Evolutionary conservation across 2,888 invertebrate species (phyloP), one percentile per base, ranked within the genome.

Genomic region (Lysandra bellargus): DNA sequence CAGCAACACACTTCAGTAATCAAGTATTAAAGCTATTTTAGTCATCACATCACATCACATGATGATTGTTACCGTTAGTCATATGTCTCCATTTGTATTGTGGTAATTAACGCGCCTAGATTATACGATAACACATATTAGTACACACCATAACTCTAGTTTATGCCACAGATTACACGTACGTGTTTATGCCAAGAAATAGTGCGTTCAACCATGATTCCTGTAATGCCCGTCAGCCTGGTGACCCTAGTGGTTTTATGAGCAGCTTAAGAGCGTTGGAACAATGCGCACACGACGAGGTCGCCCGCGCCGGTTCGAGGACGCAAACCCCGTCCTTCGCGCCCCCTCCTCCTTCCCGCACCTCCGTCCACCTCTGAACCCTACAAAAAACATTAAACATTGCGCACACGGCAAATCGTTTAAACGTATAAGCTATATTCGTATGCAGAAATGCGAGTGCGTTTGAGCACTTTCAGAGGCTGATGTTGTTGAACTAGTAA

Each of bases 241-340:
- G 83, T 78, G 69, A 79, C 79, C 82, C 79, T 82, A 81, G 69
- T 64, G 79, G 44, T 82, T 82, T 83, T 83, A 83, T 80, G 83
- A 82, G 80, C 79, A 80, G 80, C 83, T 81, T 83, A 79, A 80
- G 81, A 75, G 53, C 76, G 80, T 82, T 83, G 87, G 86, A 90
- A 91, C 91, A 91, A 90, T 90, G 88, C 84, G 91, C 92, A 91
- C 91, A 90, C 91, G 91, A 88, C 86, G 91, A 89, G 91, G 91
- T 90, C 90, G 88, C 84, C 89, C 89, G 88, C 83, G 84, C 86
- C 87, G 90, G 90, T 37, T 91, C 91, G 91, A 91, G 91, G 91
- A 89, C 91, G 91, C 86, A 81, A 83, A 84, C 85, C 88, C 85
- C 91, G 90, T 88, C 91, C 91, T 90, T 90, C 89, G 87, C 83